Evolutionary conservation across 2,797 vertebrate species (phyloP).

Genomic region (Notoglanidium macrostoma): DNA sequence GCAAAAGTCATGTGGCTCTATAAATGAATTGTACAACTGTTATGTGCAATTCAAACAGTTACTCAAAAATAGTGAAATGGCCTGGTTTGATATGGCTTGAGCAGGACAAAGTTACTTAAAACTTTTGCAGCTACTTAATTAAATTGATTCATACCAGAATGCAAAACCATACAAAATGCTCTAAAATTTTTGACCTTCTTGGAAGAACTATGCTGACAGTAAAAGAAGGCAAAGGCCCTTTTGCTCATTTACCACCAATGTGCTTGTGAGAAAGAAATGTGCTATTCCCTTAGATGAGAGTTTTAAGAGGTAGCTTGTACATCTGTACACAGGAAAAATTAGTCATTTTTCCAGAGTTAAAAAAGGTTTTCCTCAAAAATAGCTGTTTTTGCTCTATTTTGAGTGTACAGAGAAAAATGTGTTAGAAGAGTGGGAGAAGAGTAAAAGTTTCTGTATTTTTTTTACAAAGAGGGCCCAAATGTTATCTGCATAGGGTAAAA

Average conservation of each 20-base stretch:
- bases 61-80: background rate
- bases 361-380: too few relatives aligned
- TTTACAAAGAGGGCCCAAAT: too few relatives aligned
- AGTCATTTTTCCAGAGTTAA: too few relatives aligned
- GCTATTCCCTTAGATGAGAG: background rate
- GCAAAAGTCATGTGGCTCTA: constrained; percentile 4
- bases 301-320: background rate
- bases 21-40: background rate
- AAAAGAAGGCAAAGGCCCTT: constrained; percentile 3
- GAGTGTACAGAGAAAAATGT: too few relatives aligned
- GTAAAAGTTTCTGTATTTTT: too few relatives aligned
- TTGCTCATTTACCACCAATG: background rate
- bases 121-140: background rate
- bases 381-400: too few relatives aligned
- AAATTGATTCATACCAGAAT: background rate
- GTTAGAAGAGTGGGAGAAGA: too few relatives aligned
- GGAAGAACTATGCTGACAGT: constrained; percentile 18
- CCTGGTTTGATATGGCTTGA: background rate
- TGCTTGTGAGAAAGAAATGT: background rate
- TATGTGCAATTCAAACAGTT: constrained; percentile 1
- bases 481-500: too few relatives aligned
- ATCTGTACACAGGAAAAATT: background rate
- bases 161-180: constrained; percentile 8
- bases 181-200: constrained; percentile 21
- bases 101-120: background rate